Base-by-base conservation (phyloP, 2,113 vertebrate species). In the Puffinus mauretanicus region DNA sequence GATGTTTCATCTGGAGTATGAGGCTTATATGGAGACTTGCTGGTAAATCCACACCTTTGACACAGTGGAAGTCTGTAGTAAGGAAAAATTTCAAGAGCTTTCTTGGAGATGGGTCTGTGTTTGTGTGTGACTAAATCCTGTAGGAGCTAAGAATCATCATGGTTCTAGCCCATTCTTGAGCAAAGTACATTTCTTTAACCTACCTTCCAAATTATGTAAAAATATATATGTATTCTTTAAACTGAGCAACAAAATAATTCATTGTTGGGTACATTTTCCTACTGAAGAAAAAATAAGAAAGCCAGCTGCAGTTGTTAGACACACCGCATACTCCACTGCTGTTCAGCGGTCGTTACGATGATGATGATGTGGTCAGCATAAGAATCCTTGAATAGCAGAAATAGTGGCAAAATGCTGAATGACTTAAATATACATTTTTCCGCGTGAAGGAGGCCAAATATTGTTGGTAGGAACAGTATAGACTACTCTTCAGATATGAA, bases 131-230 rank as follows among this genome's bases (percentile, higher is more conserved):
- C 51, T 81, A 32, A 26, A 2, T 65, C 36, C 30, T 4, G 6
- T 4, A 10, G 44, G 36, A 57, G 55, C 44, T 19, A 27, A 69
- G 69, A 40, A 12, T 13, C 9, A 1, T 32, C 47, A 7, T 7
- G 16, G 25, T 24, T 78, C n/a, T 65, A 26, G 9, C 16, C 44
- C 11, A 2, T 36, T 46, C 6, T 26, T 0, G 0, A 42, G 40
- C 61, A 46, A n/a, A 70, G 29, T 15, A 11, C 10, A 3, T 57
- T 83, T 52, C 55, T 75, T 66, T 34, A 38, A 25, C 26, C 51
- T 58, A 2, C 36, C 34, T 93, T 47, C 40, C n/a, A 70, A 57
- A 80, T 54, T 2, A 20, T 7, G 22, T 14, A 24, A 42, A 66
- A 51, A 52, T 6, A 25, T 26, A 22, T 10, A 3, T 17, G 11